Conservation (phyloP, 2,113 vertebrate genomes). For the Antechinus flavipes region DNA sequence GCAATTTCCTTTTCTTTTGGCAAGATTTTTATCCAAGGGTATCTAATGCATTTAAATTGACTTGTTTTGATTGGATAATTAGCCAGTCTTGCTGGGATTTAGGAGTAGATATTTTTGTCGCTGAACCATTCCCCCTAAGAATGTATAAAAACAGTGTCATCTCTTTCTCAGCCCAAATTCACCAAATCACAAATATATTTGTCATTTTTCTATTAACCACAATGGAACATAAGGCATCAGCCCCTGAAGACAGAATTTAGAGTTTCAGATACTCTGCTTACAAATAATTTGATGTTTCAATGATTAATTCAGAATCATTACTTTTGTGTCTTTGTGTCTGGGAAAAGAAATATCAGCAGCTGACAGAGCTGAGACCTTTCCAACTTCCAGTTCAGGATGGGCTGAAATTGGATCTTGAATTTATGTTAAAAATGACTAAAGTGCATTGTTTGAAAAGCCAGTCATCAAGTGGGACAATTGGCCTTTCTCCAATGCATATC, state of each 20-base stretch:
- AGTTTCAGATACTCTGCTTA: background rate
- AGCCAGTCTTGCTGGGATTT: conserved; percentile 4
- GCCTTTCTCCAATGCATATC: conserved; percentile 10
- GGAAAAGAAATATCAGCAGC: background rate
- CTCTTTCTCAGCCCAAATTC: background rate
- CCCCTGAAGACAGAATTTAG: background rate
- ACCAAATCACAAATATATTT: background rate
- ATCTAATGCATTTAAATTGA: conserved; percentile 19
- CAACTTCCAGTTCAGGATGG: background rate
- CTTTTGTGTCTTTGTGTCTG: background rate
- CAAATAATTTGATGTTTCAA: background rate
- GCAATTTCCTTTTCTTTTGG: conserved; percentile 20
- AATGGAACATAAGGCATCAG: background rate
- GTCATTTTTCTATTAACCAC: background rate
- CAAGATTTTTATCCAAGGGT: conserved; percentile 42
- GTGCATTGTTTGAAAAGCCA: conserved; percentile 16
- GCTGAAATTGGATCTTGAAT: conserved; percentile 6
- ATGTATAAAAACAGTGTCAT: conserved; percentile 23
- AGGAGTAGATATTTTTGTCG: conserved; percentile 36
- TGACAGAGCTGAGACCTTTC: conserved; percentile 1
- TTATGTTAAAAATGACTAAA: background rate
- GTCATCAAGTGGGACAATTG: conserved; percentile 18
- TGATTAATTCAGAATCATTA: background rate
- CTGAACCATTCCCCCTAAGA: background rate
- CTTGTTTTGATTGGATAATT: conserved; percentile 20